Conservation (phyloP, 2,888 invertebrate genomes). For the Eudemis profundana region DNA sequence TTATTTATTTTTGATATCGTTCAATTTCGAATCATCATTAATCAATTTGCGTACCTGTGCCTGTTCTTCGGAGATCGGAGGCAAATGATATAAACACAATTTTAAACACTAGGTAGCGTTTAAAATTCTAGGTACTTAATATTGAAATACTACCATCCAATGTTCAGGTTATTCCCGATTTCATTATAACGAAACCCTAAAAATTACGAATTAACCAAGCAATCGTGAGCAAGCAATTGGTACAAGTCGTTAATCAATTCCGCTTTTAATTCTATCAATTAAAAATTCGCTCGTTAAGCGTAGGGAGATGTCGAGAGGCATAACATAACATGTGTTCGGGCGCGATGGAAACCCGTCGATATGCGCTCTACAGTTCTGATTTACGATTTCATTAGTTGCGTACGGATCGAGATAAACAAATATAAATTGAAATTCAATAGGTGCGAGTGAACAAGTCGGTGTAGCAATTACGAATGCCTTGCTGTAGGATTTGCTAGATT, state of each 20-base stretch:
- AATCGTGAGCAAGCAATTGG: slow-evolving; percentile 14
- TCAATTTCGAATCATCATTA: no score
- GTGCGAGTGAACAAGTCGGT: slow-evolving; percentile 1
- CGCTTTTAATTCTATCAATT: slow-evolving; percentile 71
- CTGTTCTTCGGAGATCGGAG: no score
- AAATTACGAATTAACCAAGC: slow-evolving; percentile 11
- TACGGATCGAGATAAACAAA: slow-evolving; percentile 35
- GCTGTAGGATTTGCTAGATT: slow-evolving; percentile 10
- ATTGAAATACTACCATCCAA: no score
- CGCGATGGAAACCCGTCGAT: slow-evolving; percentile 42
- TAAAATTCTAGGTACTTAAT: no score
- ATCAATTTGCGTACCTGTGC: no score
- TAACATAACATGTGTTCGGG: slow-evolving; percentile 51
- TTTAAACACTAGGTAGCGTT: no score
- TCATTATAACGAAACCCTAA: slow-evolving; percentile 25
- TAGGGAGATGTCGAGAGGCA: slow-evolving; percentile 65
- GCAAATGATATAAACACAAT: no score
- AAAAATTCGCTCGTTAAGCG: slow-evolving; percentile 65
- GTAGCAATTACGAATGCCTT: slow-evolving; percentile 14
- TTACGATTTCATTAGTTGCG: slow-evolving; percentile 45
- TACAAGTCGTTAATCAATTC: slow-evolving; percentile 62
- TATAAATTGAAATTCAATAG: slow-evolving; percentile 36
- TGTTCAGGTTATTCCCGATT: slow-evolving; percentile 4
- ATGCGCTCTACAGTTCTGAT: slow-evolving; percentile 42
- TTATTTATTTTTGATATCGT: no score